Evolutionary conservation across 2,113 vertebrate species (phyloP).

Genomic region (Numida meleagris): DNA sequence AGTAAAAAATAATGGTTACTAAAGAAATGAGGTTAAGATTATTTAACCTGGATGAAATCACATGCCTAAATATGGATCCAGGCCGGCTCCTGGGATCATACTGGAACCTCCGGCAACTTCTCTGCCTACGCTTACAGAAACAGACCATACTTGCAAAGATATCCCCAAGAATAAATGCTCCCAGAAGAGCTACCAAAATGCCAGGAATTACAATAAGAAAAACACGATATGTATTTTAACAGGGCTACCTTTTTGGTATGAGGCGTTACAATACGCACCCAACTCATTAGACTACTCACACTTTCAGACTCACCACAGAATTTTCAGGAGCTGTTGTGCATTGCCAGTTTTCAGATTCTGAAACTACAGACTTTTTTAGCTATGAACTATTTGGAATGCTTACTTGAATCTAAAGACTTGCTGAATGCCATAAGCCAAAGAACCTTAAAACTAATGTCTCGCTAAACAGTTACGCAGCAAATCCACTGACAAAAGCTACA

Average conservation of each 20-base stretch:
- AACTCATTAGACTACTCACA: background rate
- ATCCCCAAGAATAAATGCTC: background rate
- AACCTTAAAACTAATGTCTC: background rate
- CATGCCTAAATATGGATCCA: background rate
- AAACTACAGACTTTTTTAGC: background rate
- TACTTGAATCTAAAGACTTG: background rate
- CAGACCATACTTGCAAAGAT: background rate
- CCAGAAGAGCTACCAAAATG: background rate
- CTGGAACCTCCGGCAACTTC: background rate
- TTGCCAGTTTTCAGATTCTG: background rate
- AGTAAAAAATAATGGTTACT: background rate
- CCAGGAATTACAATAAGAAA: background rate
- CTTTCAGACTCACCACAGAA: background rate
- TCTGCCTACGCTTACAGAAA: background rate
- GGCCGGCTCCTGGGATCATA: background rate
- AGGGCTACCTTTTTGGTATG: background rate
- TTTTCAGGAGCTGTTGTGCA: background rate
- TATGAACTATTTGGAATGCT: background rate
- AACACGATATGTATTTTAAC: background rate
- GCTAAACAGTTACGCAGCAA: background rate
- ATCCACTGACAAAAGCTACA: constrained; percentile 5
- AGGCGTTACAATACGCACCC: background rate
- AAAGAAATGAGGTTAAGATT: background rate
- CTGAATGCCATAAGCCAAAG: background rate
- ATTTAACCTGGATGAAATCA: background rate